These are phyloP conservation scores for Hystrix cristata DNA, from an alignment of 2,113 vertebrate genomes.

Conservation along the genomic window DNA sequence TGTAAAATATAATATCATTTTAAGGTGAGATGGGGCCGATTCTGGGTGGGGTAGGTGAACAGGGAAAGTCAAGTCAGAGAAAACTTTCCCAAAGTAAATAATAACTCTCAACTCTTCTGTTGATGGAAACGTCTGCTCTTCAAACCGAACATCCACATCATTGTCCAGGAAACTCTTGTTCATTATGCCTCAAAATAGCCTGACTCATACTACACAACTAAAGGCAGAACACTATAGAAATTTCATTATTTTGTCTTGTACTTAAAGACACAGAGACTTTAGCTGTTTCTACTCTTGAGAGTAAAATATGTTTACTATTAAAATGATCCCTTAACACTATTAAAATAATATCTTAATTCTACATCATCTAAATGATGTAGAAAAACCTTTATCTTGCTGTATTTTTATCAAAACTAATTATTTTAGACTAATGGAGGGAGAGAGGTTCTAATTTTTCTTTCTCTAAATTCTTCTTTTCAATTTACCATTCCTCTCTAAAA, in stretches of 20 bases:
- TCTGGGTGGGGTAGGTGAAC: neutral
- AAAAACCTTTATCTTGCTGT: constrained; percentile 19
- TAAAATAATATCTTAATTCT: neutral
- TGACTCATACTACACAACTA: neutral
- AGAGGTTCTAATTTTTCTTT: neutral
- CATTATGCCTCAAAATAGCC: neutral
- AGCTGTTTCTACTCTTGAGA: neutral
- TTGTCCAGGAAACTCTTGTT: neutral
- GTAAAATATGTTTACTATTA: constrained; percentile 12
- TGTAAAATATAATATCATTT: neutral
- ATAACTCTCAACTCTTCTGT: neutral
- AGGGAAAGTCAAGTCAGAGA: neutral
- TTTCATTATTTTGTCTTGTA: neutral
- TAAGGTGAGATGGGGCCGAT: neutral
- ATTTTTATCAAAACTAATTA: constrained; percentile 32
- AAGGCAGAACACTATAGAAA: neutral
- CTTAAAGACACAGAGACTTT: constrained; percentile 39
- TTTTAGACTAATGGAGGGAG: neutral
- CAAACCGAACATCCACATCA: neutral
- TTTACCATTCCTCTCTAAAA: neutral
- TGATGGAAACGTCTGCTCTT: neutral
- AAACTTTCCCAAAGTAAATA: neutral
- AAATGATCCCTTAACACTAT: constrained; percentile 11
- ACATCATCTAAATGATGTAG: neutral
- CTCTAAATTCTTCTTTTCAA: constrained; percentile 12